Base-by-base conservation (phyloP, 1,140 invertebrate genomes). In the Ostrea denselamellosa region DNA sequence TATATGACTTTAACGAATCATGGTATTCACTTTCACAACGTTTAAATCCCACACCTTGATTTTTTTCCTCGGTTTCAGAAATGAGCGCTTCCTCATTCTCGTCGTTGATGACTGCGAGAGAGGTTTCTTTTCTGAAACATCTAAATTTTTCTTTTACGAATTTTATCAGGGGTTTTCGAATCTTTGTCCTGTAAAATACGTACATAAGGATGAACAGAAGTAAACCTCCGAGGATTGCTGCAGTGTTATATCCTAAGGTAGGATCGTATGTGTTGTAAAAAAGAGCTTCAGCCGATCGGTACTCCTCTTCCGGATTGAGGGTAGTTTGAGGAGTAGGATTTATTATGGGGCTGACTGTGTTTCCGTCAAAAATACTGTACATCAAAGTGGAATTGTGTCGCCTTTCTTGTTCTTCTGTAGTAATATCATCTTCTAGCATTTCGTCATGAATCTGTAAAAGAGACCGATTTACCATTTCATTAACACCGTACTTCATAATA, bases 181-280 rank as follows among this genome's bases (percentile, higher is more conserved):
- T 83, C 82, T 89, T 89, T 83, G 89, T 89, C 82, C 89, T 82
- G 54, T 89, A 89, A 83, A 89, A 68, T 53, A 89, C 89, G 58
- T 89, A 89, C 44, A 89, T n/a, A 53, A 89, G 71, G 12, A 89
- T 68, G 8, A 82, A 52, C 17, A 87, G 53, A 17, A 89, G 77
- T 86, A 89, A 85, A 58, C 86, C 86, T 53, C 86, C 89, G 10
- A 89, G 77, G 14, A 89, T 85, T 22, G 86, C 54, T 22, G 89
- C 89, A 34, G 89, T 89, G 54, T 89, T 89, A 68, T 82, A 89
- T 17, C 89, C 89, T 8, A 89, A 58, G 25, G 71, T 85, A n/a
- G 89, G 89, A 62, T 89, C 83, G n/a, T 89, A 89, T 0, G 89
- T 82, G 12, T 87, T 71, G 34, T 89, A 89, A 83, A 89, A 89